Percentiles rank a stretch among this genome's conserved stretches.
Evolutionary conservation across 2,888 invertebrate genomes (phyloP).

Genomic region (Taphrorychus bicolor): DNA sequence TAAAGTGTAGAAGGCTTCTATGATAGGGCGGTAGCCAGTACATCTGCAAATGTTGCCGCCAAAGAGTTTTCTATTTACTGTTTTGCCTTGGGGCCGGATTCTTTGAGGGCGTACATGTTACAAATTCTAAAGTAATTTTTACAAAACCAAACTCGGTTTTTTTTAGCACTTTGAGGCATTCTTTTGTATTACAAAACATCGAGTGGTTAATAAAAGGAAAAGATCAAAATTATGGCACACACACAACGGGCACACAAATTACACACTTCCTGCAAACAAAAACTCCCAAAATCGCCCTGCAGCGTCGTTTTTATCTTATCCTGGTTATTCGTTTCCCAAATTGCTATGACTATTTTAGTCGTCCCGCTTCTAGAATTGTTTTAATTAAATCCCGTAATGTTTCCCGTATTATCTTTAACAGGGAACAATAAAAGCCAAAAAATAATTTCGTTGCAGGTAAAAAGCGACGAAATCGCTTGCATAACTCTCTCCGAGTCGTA

Average conservation of each 20-base stretch:
- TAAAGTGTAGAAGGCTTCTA: neutral
- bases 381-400: slow-evolving; percentile 13
- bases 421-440: slow-evolving; percentile 4
- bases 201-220: no score
- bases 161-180: no score
- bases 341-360: slow-evolving; percentile 23
- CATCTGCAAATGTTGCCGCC: slow-evolving; percentile 75
- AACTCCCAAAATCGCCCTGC: neutral
- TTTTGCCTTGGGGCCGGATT: slow-evolving; percentile 58
- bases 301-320: slow-evolving; percentile 22
- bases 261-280: neutral
- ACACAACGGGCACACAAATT: neutral
- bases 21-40: neutral
- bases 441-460: neutral
- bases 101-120: slow-evolving; percentile 68
- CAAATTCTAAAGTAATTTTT: no score
- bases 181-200: no score
- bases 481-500: neutral
- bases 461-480: neutral
- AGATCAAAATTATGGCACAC: no score
- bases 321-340: slow-evolving; percentile 12
- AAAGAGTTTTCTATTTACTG: slow-evolving; percentile 73
- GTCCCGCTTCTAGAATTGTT: slow-evolving; percentile 3
- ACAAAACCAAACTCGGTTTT: no score
- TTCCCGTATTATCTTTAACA: neutral